phyloP scores from a whole-genome alignment of 2,113 vertebrate genomes.

The Zootoca vivipara region DNA sequence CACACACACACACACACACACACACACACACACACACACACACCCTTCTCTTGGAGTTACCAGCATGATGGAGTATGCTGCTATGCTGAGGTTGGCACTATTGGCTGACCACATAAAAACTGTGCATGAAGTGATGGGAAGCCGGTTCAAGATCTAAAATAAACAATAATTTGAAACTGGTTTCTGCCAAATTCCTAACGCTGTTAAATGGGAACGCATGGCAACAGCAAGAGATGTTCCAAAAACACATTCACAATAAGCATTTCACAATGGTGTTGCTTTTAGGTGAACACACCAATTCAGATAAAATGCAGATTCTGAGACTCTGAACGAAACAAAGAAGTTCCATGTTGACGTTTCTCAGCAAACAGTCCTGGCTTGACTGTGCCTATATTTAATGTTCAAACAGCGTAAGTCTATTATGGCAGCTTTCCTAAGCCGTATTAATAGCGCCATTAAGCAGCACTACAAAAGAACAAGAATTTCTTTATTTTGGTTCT shows the following conservation, averaged over 20 bases:
- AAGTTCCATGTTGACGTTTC: conserved; percentile 34
- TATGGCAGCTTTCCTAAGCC: conserved; percentile 37
- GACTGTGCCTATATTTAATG: conserved; percentile 38
- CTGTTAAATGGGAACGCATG: conserved; percentile 30
- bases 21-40: neutral
- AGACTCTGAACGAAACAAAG: conserved; percentile 7
- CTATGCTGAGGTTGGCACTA: neutral
- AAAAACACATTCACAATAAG: conserved; percentile 56
- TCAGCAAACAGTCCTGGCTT: conserved; percentile 33
- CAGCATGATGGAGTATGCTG: too few relatives aligned
- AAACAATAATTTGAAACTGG: too few relatives aligned
- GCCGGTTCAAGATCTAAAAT: neutral
- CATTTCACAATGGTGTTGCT: conserved; percentile 43
- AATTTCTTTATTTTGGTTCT: conserved; percentile 47
- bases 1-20: neutral
- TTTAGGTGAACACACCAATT: conserved; percentile 58
- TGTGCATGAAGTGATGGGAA: neutral
- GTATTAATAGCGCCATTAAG: conserved; percentile 41
- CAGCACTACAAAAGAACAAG: conserved; percentile 58
- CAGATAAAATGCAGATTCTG: conserved; percentile 45
- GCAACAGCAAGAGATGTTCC: conserved; percentile 35
- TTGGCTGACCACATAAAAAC: neutral
- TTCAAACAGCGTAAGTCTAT: conserved; percentile 40
- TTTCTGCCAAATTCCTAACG: conserved; percentile 40
- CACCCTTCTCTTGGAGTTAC: neutral